These are phyloP conservation scores for Agrochola macilenta DNA, from an alignment of 2,888 invertebrate species.

Conservation along the genomic window DNA sequence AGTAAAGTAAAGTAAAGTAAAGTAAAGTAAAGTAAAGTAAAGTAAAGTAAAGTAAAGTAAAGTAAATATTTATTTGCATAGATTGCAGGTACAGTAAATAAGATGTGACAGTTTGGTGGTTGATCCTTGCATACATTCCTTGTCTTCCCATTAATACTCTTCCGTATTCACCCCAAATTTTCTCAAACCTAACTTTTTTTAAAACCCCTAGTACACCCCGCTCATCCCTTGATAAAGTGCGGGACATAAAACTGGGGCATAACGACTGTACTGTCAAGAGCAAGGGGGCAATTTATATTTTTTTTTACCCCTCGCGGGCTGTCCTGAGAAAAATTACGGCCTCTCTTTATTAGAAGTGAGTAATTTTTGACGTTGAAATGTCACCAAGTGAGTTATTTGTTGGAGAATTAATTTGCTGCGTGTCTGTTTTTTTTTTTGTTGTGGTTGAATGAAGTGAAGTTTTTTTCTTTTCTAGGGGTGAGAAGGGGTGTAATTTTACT, in stretches of 20 bases:
- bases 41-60: too few relatives aligned
- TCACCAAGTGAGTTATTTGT: slow-evolving; percentile 49
- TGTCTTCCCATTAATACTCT: neutral
- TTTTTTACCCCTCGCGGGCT: slow-evolving; percentile 63
- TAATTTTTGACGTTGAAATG: slow-evolving; percentile 71
- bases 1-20: too few relatives aligned
- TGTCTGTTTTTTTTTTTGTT: slow-evolving; percentile 10
- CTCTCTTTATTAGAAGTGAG: slow-evolving; percentile 74
- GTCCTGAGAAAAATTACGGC: slow-evolving; percentile 72
- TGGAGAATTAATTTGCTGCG: slow-evolving; percentile 44
- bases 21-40: too few relatives aligned
- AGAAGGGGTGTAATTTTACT: neutral
- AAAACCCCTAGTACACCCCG: slow-evolving; percentile 62
- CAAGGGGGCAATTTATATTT: slow-evolving; percentile 84
- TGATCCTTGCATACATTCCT: neutral
- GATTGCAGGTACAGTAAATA: too few relatives aligned
- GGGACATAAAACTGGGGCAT: slow-evolving; percentile 82
- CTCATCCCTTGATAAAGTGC: slow-evolving; percentile 83
- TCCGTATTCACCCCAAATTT: slow-evolving; percentile 13
- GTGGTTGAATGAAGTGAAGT: neutral
- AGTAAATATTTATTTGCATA: too few relatives aligned
- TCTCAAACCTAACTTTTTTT: slow-evolving; percentile 48
- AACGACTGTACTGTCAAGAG: slow-evolving; percentile 85
- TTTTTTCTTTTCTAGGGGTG: neutral
- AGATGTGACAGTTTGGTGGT: too few relatives aligned